Conservation (phyloP, 2,888 invertebrate species). For the Chrysomela aeneicollis region DNA sequence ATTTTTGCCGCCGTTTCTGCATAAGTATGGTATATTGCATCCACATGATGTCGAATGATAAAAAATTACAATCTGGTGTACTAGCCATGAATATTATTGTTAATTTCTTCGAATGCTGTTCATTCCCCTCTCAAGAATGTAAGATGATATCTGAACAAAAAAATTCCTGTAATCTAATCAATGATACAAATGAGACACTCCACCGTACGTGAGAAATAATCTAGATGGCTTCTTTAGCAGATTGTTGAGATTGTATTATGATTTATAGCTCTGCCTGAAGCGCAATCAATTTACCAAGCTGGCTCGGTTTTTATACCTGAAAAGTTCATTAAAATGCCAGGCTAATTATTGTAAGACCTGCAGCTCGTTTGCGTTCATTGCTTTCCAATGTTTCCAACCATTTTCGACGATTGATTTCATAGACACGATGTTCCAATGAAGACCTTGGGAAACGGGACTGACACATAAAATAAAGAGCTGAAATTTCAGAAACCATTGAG, state of each 20-base stretch:
- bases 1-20: no score
- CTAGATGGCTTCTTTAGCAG: constrained; percentile 49
- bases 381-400: constrained; percentile 35
- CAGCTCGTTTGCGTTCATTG: constrained; percentile 45
- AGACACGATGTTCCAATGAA: neutral
- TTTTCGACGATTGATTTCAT: constrained; percentile 26
- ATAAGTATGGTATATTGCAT: no score
- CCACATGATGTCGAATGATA: no score
- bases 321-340: constrained; percentile 52
- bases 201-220: constrained; percentile 41
- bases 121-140: no score
- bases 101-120: no score
- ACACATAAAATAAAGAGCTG: no score
- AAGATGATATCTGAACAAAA: neutral
- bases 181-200: constrained; percentile 37
- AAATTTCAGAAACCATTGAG: no score
- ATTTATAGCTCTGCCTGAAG: constrained; percentile 48
- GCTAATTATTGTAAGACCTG: constrained; percentile 50
- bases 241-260: constrained; percentile 48
- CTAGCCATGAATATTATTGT: no score
- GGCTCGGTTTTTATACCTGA: constrained; percentile 49
- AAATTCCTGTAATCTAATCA: neutral
- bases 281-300: constrained; percentile 52
- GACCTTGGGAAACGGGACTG: neutral
- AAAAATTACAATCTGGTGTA: no score